Percentiles rank a stretch among this genome's conserved stretches.
Conservation (phyloP, 1,140 invertebrate species). For the Monomorium pharaonis region DNA sequence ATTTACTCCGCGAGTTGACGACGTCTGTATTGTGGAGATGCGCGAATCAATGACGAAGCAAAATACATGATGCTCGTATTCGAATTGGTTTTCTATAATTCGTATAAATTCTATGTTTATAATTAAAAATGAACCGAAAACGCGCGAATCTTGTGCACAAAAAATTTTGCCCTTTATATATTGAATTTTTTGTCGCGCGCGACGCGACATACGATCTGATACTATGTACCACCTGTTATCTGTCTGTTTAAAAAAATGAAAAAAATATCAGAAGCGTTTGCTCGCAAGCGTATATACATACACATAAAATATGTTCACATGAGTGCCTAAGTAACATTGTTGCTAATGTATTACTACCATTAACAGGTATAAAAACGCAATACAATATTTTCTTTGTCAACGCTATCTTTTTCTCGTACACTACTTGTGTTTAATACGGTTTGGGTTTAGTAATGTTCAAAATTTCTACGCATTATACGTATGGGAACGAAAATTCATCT, state of each 20-base stretch:
- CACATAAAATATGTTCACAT: not conserved
- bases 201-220: conserved; percentile 56
- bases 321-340: not conserved
- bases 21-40: not conserved
- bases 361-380: conserved; percentile 37
- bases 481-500: too few species aligned
- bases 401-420: too few species aligned
- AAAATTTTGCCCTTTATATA: not conserved
- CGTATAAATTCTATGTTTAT: not conserved
- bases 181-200: not conserved
- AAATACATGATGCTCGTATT: not conserved
- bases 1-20: not conserved
- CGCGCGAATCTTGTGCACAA: not conserved
- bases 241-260: not conserved
- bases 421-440: too few species aligned
- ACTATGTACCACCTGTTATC: conserved; percentile 63
- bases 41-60: conserved; percentile 5
- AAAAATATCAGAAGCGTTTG: not conserved
- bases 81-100: not conserved
- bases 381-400: too few species aligned
- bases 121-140: conserved; percentile 25
- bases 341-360: conserved; percentile 33
- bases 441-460: too few species aligned
- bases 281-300: not conserved
- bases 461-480: too few species aligned